Evolutionary conservation across 2,888 invertebrate genomes (phyloP), one percentile per base, ranked within the genome.

Genomic region (Phrixothrix hirtus): DNA sequence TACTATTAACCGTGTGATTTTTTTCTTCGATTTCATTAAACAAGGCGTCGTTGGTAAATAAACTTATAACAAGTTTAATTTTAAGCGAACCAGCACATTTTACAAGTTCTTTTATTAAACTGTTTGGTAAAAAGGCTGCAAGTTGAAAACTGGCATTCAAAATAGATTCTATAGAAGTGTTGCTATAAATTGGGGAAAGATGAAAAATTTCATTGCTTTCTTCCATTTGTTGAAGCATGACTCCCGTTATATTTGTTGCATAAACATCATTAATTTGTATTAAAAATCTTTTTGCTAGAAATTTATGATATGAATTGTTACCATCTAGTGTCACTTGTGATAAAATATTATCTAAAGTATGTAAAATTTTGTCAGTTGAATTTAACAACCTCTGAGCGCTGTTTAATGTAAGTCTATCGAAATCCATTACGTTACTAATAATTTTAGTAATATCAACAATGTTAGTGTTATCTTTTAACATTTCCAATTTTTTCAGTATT

Each of bases 281-380:
- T n/a, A n/a, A n/a, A n/a, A n/a, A n/a, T n/a, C n/a, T n/a, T n/a
- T n/a, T n/a, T n/a, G n/a, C n/a, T n/a, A 30, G 13, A 10, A 9
- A 11, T 29, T 7, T 5, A 11, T 29, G 10, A 12, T 11, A 4
- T 9, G 14, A 13, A 17, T 1, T 10, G 13, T 15, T 17, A 17
- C 1, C 15, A 2, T 1, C 6, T 5, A 4, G 5, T 15, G 4
- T 7, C 10, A 12, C 5, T 10, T n/a, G n/a, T n/a, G 80, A 78
- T 56, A 83, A 77, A 12, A 82, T 75, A 52, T 75, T 74, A 63
- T 80, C 82, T 25, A 84, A 74, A 11, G 80, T 78, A 61, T 83
- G 82, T 32, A 85, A 70, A 49, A 85, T 76, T 6, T 79, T 77
- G 66, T 84, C 84, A 1, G 84, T 83, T 6, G 84, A 81, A 70